Evolutionary conservation across 1,140 invertebrate species (phyloP).

Genomic region (Musca vetustissima): DNA sequence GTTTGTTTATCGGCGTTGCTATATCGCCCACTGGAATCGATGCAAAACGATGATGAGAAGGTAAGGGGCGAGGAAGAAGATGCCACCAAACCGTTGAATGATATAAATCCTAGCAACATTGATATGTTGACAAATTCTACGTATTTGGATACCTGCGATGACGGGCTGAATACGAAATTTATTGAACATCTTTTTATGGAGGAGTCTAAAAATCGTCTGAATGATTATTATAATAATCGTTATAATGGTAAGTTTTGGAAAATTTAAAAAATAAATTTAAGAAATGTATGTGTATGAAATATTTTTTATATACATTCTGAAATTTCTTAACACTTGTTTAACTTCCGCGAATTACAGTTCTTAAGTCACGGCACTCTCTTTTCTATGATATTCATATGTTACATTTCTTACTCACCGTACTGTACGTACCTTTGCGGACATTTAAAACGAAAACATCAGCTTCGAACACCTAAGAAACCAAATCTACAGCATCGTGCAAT

Average conservation of each 20-base stretch:
- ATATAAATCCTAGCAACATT: slow-evolving; percentile 47
- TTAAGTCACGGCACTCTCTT: too few species aligned
- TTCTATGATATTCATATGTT: too few species aligned
- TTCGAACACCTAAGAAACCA: too few species aligned
- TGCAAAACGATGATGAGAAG: slow-evolving; percentile 21
- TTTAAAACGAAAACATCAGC: too few species aligned
- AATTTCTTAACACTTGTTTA: too few species aligned
- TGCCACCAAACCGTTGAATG: slow-evolving; percentile 35
- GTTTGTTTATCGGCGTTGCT: slow-evolving; percentile 72
- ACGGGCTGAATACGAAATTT: slow-evolving; percentile 47
- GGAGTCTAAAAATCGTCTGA: slow-evolving; percentile 52
- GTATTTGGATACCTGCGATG: slow-evolving; percentile 48
- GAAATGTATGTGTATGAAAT: too few species aligned
- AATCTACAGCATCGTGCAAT: too few species aligned
- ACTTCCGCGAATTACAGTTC: too few species aligned
- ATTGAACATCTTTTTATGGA: slow-evolving; percentile 54
- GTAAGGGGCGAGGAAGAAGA: slow-evolving; percentile 32
- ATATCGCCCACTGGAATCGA: slow-evolving; percentile 63
- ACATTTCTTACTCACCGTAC: too few species aligned
- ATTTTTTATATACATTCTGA: too few species aligned
- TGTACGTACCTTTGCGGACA: too few species aligned
- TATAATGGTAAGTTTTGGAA: slow-evolving; percentile 35
- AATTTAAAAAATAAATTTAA: too few species aligned
- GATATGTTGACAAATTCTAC: slow-evolving; percentile 52
- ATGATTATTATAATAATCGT: slow-evolving; percentile 47